Evolutionary conservation across 2,888 invertebrate species (phyloP), one percentile per base, ranked within the genome.

Genomic region (Siphonodentalium dalli): DNA sequence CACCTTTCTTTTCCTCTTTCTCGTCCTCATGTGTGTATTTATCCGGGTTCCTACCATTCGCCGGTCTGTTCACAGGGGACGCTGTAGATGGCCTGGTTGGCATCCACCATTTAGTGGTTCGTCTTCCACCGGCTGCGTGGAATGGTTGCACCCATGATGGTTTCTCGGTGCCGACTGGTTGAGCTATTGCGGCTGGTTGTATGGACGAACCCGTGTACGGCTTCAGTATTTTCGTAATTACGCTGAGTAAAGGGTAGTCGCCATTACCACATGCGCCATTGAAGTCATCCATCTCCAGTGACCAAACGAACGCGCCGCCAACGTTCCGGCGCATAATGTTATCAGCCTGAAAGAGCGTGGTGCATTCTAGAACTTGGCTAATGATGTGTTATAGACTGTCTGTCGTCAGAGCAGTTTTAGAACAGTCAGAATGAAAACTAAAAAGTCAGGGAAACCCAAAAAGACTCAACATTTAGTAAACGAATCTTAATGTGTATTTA

Each of bases 221-320:
- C 27, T 59, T 53, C 8, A 71, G 60, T 2, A 64, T 58, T 74
- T 92, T 90, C 63, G 88, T 89, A 86, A 95, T 89, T 0, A 93
- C 88, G 49, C 88, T 90, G 56, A 95, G 88, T 39, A 96, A 84
- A 0, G 96, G 96, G 80, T 90, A 96, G 75, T 92, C 92, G 37
- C 92, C 92, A 49, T 89, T 88, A 11, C 93, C 93, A 72, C 95
- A 96, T 49, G 54, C 72, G 13, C 94, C 94, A 61, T 88, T 85
- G 84, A 95, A 96, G 81, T 96, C 96, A 74, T 96, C 95, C 92
- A 95, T 90, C 74, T 96, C 95, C 21, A 95, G 87, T 0, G 94
- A 93, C 95, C 95, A 96, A 40, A 96, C 90, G 93, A 96, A 95
- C 48, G 95, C 92, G 15, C 96, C 96, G 34, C 93, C 95, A 21